These are phyloP conservation scores for Euproctis similis DNA, from an alignment of 2,888 invertebrate genomes.

Conservation along the genomic window DNA sequence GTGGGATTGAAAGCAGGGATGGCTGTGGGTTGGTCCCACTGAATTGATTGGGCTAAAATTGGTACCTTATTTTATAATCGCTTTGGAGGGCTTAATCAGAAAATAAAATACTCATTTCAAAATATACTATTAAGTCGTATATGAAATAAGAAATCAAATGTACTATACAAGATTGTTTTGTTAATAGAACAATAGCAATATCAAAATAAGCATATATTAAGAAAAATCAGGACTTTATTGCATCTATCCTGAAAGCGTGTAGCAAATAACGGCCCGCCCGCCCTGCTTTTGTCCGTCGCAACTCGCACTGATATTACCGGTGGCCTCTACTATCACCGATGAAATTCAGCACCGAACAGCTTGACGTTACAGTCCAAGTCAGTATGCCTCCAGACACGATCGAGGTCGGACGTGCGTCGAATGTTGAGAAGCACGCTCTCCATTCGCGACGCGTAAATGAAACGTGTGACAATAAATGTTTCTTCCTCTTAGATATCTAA, in stretches of 20 bases:
- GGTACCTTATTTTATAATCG: too few species aligned
- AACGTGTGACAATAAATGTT: slow-evolving; percentile 76
- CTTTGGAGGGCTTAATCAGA: too few species aligned
- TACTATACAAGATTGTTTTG: too few species aligned
- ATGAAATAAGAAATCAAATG: too few species aligned
- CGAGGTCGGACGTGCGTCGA: slow-evolving; percentile 46
- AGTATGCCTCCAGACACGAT: slow-evolving; percentile 55
- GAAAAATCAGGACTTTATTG: slow-evolving; percentile 1
- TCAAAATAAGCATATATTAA: too few species aligned
- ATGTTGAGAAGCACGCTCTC: slow-evolving; percentile 39
- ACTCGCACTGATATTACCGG: slow-evolving; percentile 35
- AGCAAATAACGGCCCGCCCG: slow-evolving; percentile 44
- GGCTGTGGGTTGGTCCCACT: too few species aligned
- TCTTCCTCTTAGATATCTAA: slow-evolving; percentile 65
- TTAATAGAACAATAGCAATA: too few species aligned
- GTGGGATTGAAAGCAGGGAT: too few species aligned
- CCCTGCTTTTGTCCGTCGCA: slow-evolving; percentile 37
- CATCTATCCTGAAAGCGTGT: slow-evolving; percentile 57
- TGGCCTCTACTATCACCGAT: slow-evolving; percentile 31
- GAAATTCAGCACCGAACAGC: slow-evolving; percentile 27
- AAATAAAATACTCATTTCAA: too few species aligned
- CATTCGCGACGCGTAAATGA: slow-evolving; percentile 50
- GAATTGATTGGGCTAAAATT: too few species aligned
- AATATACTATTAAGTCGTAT: too few species aligned
- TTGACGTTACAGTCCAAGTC: slow-evolving; percentile 26